These are phyloP conservation scores for Diaperis boleti DNA, from an alignment of 2,888 invertebrate species.

Conservation along the genomic window DNA sequence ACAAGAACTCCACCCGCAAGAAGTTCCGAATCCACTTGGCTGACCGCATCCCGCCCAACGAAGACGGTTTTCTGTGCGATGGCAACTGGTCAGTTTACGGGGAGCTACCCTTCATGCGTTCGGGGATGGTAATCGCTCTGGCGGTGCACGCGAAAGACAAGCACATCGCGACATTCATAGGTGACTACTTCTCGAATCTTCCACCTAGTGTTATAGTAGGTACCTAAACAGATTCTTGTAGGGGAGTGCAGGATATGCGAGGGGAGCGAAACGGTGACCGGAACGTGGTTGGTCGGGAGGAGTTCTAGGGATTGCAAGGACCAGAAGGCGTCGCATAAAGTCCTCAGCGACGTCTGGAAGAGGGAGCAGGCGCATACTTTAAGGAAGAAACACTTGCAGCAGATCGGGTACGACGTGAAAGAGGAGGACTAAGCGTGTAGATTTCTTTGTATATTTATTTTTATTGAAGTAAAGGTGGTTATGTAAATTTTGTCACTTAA, in stretches of 20 bases:
- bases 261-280: conserved; percentile 57
- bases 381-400: conserved; percentile 48
- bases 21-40: conserved; percentile 33
- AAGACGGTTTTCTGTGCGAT: conserved; percentile 55
- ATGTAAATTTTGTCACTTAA: background rate
- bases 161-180: conserved; percentile 58
- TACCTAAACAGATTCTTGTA: conserved; percentile 39
- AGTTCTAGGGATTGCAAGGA: conserved; percentile 60
- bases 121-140: conserved; percentile 54
- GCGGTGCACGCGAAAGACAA: conserved; percentile 52
- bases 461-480: conserved; percentile 6
- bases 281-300: conserved; percentile 59
- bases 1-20: conserved; percentile 30
- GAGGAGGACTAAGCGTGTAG: conserved; percentile 14
- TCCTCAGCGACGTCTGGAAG: conserved; percentile 56
- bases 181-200: conserved; percentile 50
- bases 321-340: conserved; percentile 54
- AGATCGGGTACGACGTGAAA: conserved; percentile 28
- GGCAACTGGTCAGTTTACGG: conserved; percentile 56
- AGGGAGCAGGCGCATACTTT: conserved; percentile 45
- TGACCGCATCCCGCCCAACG: conserved; percentile 44
- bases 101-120: conserved; percentile 54
- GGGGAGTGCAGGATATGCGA: conserved; percentile 63
- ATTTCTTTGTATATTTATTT: conserved; percentile 19
- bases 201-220: too few species aligned